These are phyloP conservation scores for Luehdorfia chinensis DNA, from an alignment of 1,140 invertebrate genomes.

Conservation along the genomic window DNA sequence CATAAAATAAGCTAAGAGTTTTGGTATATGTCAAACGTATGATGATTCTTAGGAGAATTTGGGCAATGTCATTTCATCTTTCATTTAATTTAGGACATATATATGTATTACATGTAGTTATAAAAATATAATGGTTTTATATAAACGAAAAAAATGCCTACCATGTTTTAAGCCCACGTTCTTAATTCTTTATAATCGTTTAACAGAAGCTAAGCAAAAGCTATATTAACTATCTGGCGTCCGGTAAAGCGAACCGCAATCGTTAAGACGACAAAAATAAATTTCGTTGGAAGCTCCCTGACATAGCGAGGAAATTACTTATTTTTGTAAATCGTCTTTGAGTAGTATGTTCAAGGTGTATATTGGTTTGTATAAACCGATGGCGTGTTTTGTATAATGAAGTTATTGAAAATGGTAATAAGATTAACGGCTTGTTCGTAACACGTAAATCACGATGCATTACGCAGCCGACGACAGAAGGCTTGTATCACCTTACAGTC, in stretches of 20 bases:
- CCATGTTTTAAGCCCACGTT: too few relatives aligned
- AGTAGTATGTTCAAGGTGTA: conserved; percentile 39
- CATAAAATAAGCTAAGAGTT: too few relatives aligned
- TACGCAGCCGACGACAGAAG: conserved; percentile 62
- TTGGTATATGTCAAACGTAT: too few relatives aligned
- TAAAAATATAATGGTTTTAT: too few relatives aligned
- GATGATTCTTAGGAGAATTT: too few relatives aligned
- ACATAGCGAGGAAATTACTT: conserved; percentile 26
- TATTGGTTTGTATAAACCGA: conserved; percentile 37
- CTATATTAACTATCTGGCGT: conserved; percentile 57
- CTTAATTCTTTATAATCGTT: conserved; percentile 37
- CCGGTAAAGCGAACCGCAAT: conserved; percentile 37
- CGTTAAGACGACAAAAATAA: conserved; percentile 62
- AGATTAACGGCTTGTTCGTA: conserved; percentile 65
- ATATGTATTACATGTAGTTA: too few relatives aligned
- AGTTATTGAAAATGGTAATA: conserved; percentile 74
- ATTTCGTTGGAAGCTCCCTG: conserved; percentile 56
- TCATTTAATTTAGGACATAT: too few relatives aligned
- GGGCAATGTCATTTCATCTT: too few relatives aligned
- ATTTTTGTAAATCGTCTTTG: conserved; percentile 38
- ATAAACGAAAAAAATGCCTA: too few relatives aligned
- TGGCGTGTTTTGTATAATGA: conserved; percentile 51
- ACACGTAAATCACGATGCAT: conserved; percentile 69
- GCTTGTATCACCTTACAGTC: conserved; percentile 62
- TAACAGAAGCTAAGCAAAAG: conserved; percentile 47